Base-by-base conservation (phyloP, 2,797 vertebrate species). In the Etheostoma nigrum region DNA sequence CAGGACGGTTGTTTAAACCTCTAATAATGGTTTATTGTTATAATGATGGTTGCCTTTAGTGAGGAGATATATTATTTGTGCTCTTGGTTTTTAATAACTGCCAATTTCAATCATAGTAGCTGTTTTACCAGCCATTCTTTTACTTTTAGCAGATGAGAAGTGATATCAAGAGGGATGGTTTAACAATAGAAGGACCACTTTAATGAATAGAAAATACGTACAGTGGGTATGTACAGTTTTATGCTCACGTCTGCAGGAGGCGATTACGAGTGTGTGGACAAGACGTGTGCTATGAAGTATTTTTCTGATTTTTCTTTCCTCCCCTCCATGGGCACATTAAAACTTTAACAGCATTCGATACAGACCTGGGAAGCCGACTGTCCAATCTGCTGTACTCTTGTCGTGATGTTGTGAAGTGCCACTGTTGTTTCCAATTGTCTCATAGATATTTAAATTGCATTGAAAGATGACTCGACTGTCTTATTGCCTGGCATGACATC, bases 401-500 rank as follows among this genome's bases (percentile, higher is more conserved):
- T 60, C 16, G 40, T 74, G 85, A 83, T 81, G 80, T 81, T 74
- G 30, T 68, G 47, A 85, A 78, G 89, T 59, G 47, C 69, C 66
- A 11, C 54, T n/a, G 74, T 71, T 83, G 78, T 82, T 83, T 89
- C 82, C 81, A 23, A 33, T 83, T 76, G 79, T 78, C 77, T 70
- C 0, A 1, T 60, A 68, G 87, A 80, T 65, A 18, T 82, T 85
- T 81, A 86, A 86, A 88, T 85, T 86, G 83, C 75, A 53, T 16
- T 60, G 76, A 76, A 84, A 88, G 80, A 86, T 13, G 67, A 75
- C 23, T 23, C 51, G 30, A 3, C 78, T 72, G 30, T 63, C 77
- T 85, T 76, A 68, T 78, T 83, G 70, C 77, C 74, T 76, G 83
- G 78, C 72, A n/a, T 84, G 70, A 84, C 79, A 83, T 71, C 33